A percentile compares a stretch with the other conserved stretches of the same genome.
These are phyloP conservation scores for Lasioglossum figueresi DNA, from an alignment of 2,888 invertebrate genomes.

Conservation along the genomic window DNA sequence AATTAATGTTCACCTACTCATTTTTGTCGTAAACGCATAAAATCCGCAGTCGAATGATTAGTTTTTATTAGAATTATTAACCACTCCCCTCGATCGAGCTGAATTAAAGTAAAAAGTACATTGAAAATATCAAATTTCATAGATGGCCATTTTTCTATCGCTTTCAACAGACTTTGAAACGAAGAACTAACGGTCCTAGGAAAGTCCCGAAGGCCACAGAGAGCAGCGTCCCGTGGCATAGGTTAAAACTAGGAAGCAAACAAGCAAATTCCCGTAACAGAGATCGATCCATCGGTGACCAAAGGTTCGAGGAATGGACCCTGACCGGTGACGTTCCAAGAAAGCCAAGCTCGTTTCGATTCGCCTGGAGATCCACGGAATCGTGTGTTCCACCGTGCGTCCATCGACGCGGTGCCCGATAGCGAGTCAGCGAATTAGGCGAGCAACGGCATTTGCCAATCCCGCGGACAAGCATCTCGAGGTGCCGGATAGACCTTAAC, in stretches of 20 bases:
- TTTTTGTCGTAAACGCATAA: too few species aligned
- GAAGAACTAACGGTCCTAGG: background rate
- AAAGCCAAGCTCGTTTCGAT: slow-evolving; percentile 22
- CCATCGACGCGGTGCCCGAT: slow-evolving; percentile 41
- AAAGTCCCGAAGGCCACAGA: background rate
- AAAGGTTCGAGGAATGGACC: slow-evolving; percentile 16
- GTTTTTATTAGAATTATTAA: too few species aligned
- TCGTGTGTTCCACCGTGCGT: slow-evolving; percentile 10
- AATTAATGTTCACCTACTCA: too few species aligned
- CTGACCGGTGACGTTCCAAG: slow-evolving; percentile 34
- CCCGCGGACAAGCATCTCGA: slow-evolving; percentile 34
- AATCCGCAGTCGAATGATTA: too few species aligned
- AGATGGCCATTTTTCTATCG: background rate
- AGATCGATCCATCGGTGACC: slow-evolving; percentile 7
- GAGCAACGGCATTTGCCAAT: slow-evolving; percentile 54
- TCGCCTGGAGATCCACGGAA: slow-evolving; percentile 18
- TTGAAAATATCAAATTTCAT: background rate
- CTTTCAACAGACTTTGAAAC: background rate
- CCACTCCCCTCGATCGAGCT: background rate
- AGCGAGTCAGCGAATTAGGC: slow-evolving; percentile 61
- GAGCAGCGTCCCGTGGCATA: background rate
- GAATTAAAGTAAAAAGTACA: background rate
- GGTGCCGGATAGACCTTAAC: slow-evolving; percentile 52
- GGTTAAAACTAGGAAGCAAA: background rate
- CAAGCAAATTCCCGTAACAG: background rate